Base-by-base conservation (phyloP, 2,888 invertebrate species). In the Cantharis flavilabris region DNA sequence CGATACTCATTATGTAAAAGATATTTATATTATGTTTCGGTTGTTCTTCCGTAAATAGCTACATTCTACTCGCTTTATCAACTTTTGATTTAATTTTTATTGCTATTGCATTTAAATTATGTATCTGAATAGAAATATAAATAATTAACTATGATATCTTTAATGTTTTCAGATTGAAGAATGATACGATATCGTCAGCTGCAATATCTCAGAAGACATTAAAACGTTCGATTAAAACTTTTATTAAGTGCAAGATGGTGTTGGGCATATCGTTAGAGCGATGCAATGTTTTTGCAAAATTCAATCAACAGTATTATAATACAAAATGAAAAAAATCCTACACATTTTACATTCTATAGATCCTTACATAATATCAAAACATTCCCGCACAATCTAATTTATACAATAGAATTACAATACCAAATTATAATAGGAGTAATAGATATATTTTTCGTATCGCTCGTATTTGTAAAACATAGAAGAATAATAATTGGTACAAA, bases 241-340 rank as follows among this genome's bases (percentile, higher is more conserved):
- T 49, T n/a, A 49, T 49, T 7, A 49, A 75, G 70, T 79, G 74
- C 85, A 86, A 86, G 82, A 86, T 86, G 86, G 83, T 85, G 84
- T 82, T 84, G 83, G 83, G 82, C 81, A 80, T 79, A 77, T 72
- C 81, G 80, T 76, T 79, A 80, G 82, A 83, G 84, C 81, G 82
- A 85, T 86, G 86, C 87, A 84, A 87, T 87, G 87, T 86, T 82
- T 83, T 83, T 84, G 83, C 85, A 83, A 84, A 83, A 78, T 82
- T 82, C 80, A 81, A 83, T 83, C 84, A 84, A 78, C 81, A 79
- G 76, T 81, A 82, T 74, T 80, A 83, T 80, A 83, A 80, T 80
- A 82, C 84, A 81, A 84, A 83, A 80, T 85, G 86, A 85, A 86
- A 86, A 78, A 84, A 86, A 71, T 85, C 83, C 75, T 84, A 85